These are phyloP conservation scores for Autographa gamma DNA, from an alignment of 2,888 invertebrate genomes.

Conservation along the genomic window DNA sequence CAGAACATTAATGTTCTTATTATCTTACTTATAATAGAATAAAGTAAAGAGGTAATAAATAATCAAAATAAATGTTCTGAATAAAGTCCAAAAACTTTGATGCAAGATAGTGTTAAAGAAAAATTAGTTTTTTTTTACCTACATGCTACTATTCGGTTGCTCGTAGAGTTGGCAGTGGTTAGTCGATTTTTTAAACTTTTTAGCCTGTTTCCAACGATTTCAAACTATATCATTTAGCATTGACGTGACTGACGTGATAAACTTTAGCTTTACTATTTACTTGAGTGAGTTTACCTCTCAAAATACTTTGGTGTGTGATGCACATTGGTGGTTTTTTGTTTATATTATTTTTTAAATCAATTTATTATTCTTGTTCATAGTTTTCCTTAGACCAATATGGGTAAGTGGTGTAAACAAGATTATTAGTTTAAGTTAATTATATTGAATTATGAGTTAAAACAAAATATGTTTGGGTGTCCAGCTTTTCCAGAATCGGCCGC, in stretches of 20 bases:
- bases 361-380: constrained; percentile 22
- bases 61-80: no score
- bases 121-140: no score
- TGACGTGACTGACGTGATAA: constrained; percentile 20
- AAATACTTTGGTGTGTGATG: constrained; percentile 14
- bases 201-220: neutral
- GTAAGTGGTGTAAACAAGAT: constrained; percentile 56
- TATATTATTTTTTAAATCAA: constrained; percentile 29
- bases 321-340: constrained; percentile 36
- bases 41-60: no score
- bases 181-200: neutral
- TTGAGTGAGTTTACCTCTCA: neutral
- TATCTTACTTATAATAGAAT: no score
- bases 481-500: constrained; percentile 69
- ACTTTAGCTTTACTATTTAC: constrained; percentile 5
- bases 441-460: constrained; percentile 19
- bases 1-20: no score
- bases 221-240: neutral
- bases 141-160: no score
- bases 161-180: neutral
- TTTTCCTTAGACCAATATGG: constrained; percentile 59
- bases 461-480: constrained; percentile 36
- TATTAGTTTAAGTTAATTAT: constrained; percentile 34
- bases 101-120: no score
- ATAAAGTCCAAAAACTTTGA: no score